Base-by-base conservation (phyloP, 2,113 vertebrate species). In the Jaculus jaculus region DNA sequence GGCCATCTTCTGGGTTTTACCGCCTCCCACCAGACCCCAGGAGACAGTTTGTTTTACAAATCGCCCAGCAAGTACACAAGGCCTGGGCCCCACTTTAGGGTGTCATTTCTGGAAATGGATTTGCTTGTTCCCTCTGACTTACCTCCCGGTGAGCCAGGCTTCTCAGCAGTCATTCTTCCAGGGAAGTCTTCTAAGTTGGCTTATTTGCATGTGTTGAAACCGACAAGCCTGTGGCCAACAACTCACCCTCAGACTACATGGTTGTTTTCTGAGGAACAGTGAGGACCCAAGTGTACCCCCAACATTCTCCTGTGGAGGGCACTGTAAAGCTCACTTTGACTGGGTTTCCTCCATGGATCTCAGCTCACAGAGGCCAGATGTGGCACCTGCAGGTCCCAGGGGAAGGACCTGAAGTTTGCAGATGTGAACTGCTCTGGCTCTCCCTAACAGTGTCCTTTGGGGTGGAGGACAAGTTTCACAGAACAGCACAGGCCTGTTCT, bases 241-340 rank as follows among this genome's bases (percentile, higher is more conserved):
- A 79, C 42, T 47, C 42, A 84, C 9, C 39, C 60, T 71, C 24
- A 34, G 34, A 60, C 28, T 37, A 28, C 58, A 30, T n/a, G 34
- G 61, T 69, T 87, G 16, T 30, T 58, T 80, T 95, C 30, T 77
- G n/a, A 84, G 78, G 90, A 90, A 90, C 34, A 84, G 26, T 75
- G 51, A 92, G 71, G 4, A 65, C 61, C 23, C 17, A 66, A 32
- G 4, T 15, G 47, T 10, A 47, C 21, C 60, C 39, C 54, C 16
- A 9, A 13, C 0, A 3, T 34, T 26, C 51, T 69, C 58, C 12
- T 21, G 61, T 18, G 61, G 0, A n/a, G 60, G 51, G 39, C 17
- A 0, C 32, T 34, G 69, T 28, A 42, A 39, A 18, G 51, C 51
- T 28, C 1, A 30, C 20, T 0, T 0, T 11, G 21, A 26, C 0